Conservation (phyloP, 64 coral and sea anemone species). For the Dendrophyllia cribrosa region DNA sequence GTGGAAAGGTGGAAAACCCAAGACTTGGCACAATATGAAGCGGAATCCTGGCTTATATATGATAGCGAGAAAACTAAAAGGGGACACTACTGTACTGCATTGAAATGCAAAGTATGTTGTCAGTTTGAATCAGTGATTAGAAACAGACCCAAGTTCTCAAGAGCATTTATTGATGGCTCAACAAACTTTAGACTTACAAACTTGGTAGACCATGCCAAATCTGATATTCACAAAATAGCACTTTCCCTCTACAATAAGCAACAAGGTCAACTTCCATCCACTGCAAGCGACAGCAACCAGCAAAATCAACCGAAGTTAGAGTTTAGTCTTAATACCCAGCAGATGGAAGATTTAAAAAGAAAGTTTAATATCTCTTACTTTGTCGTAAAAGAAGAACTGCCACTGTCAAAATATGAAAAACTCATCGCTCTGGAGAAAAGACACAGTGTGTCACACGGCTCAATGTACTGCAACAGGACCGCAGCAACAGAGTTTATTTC, state of each 20-base stretch:
- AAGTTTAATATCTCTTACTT: constrained; percentile 88
- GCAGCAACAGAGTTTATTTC: constrained; percentile 68
- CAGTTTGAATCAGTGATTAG: constrained; percentile 18
- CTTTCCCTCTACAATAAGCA: constrained; percentile 67
- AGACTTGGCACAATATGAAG: not conserved
- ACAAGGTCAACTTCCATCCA: constrained; percentile 6
- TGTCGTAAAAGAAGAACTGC: constrained; percentile 83
- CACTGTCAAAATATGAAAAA: constrained; percentile 74
- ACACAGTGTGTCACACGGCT: constrained; percentile 66
- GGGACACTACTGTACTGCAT: constrained; percentile 20
- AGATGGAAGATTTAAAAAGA: constrained; percentile 57
- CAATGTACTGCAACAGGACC: constrained; percentile 56
- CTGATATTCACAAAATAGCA: constrained; percentile 66
- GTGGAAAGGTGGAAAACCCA: constrained; percentile 11
- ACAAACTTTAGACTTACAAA: constrained; percentile 46
- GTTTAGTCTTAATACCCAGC: constrained; percentile 2
- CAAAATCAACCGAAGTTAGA: constrained; percentile 24
- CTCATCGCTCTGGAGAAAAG: constrained; percentile 67
- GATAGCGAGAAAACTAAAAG: constrained; percentile 15
- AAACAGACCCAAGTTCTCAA: constrained; percentile 38
- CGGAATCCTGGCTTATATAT: not conserved
- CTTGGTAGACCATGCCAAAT: constrained; percentile 47
- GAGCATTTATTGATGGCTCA: constrained; percentile 37
- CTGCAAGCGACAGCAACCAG: not conserved
- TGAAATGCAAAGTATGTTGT: constrained; percentile 25